Evolutionary conservation across 2,888 invertebrate genomes (phyloP).

Genomic region (Xanthorhoe spadicearia): DNA sequence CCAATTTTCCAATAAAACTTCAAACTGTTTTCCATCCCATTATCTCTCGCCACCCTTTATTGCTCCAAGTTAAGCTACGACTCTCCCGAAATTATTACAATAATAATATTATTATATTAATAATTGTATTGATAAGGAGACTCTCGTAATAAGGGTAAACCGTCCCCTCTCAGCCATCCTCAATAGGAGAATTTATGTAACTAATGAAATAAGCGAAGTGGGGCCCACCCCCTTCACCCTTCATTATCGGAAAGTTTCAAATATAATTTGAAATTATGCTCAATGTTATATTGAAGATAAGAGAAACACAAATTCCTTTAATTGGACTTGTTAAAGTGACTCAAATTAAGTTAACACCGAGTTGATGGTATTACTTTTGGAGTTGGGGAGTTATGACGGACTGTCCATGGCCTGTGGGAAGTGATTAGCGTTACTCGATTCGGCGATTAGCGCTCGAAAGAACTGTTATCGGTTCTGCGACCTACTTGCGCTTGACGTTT

Average conservation of each 20-base stretch:
- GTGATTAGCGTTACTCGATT: conserved; percentile 58
- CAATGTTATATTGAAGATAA: conserved; percentile 86
- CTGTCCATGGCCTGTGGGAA: conserved; percentile 49
- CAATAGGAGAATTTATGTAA: conserved; percentile 85
- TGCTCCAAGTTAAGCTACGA: conserved; percentile 82
- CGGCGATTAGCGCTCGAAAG: conserved; percentile 59
- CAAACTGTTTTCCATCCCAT: conserved; percentile 85
- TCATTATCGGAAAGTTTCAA: conserved; percentile 86
- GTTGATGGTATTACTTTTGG: conserved; percentile 84
- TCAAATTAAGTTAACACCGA: conserved; percentile 85
- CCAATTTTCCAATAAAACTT: conserved; percentile 85
- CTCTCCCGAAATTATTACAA: conserved; percentile 83
- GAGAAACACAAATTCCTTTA: conserved; percentile 86
- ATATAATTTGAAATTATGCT: conserved; percentile 86
- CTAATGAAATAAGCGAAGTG: conserved; percentile 85
- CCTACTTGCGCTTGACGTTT: conserved; percentile 65
- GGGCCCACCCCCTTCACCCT: conserved; percentile 73
- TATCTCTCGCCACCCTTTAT: conserved; percentile 84
- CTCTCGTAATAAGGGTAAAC: conserved; percentile 85
- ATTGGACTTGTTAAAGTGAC: conserved; percentile 86
- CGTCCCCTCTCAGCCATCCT: conserved; percentile 84
- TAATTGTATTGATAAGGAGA: conserved; percentile 86
- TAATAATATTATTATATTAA: conserved; percentile 85
- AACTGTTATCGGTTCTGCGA: conserved; percentile 72
- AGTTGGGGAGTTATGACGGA: conserved; percentile 83